Evolutionary conservation across 2,113 vertebrate species (phyloP).

Genomic region (Corythaeola cristata): DNA sequence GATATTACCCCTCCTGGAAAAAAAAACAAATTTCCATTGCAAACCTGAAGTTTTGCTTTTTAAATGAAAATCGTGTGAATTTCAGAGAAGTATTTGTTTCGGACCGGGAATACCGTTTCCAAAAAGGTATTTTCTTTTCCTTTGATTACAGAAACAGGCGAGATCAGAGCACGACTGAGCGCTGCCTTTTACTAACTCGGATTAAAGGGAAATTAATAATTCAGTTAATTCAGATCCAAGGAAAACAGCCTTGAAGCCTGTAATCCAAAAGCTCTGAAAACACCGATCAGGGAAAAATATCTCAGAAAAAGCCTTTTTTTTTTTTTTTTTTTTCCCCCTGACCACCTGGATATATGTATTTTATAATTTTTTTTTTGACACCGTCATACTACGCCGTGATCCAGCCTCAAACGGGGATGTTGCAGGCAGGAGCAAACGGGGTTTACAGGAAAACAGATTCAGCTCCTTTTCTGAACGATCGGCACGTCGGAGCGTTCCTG

Average conservation of each 20-base stretch:
- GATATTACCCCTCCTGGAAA: background rate
- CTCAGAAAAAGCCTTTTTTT: background rate
- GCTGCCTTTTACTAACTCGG: background rate
- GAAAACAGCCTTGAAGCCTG: slow-evolving; percentile 28
- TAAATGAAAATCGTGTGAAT: slow-evolving; percentile 25
- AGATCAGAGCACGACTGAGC: background rate
- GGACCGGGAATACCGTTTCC: background rate
- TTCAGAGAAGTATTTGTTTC: background rate
- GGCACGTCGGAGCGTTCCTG: slow-evolving; percentile 57
- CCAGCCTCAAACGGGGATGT: slow-evolving; percentile 40
- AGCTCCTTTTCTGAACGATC: slow-evolving; percentile 63
- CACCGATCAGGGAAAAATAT: background rate
- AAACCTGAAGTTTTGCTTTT: background rate
- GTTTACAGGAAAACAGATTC: slow-evolving; percentile 58
- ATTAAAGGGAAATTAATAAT: too few relatives aligned
- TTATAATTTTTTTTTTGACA: background rate
- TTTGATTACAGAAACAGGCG: slow-evolving; percentile 38
- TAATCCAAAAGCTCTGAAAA: background rate
- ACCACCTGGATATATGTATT: background rate
- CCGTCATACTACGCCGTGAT: background rate
- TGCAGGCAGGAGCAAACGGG: slow-evolving; percentile 45
- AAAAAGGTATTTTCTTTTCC: background rate
- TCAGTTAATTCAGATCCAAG: slow-evolving; percentile 44
- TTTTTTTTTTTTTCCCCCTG: too few relatives aligned
- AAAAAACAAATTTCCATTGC: background rate